Conservation (phyloP, 2,888 invertebrate species). For the Lasioglossum oenotherae region DNA sequence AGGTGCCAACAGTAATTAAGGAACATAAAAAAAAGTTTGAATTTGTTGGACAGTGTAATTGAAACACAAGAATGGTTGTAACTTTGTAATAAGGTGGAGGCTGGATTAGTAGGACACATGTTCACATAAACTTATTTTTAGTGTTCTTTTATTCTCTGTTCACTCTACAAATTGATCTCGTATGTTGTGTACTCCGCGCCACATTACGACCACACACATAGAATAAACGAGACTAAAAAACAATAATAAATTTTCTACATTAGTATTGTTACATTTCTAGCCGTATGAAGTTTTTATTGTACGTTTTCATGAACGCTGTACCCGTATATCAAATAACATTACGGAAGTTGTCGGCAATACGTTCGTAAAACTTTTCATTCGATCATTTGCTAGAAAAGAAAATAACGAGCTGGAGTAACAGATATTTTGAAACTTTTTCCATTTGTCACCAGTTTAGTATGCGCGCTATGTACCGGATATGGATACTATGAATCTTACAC, state of each 20-base stretch:
- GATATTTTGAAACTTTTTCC: constrained; percentile 16
- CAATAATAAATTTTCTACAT: constrained; percentile 10
- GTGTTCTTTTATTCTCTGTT: too few species aligned
- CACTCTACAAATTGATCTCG: too few species aligned
- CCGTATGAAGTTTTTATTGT: neutral
- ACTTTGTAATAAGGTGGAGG: too few species aligned
- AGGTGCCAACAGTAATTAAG: too few species aligned
- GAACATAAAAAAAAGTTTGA: too few species aligned
- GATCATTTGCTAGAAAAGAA: neutral
- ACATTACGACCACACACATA: too few species aligned
- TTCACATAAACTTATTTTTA: too few species aligned
- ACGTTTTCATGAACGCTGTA: neutral
- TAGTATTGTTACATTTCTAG: constrained; percentile 8
- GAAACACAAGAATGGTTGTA: too few species aligned
- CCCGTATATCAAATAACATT: neutral
- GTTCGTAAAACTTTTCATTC: neutral
- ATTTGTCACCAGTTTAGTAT: neutral
- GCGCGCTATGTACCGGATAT: neutral
- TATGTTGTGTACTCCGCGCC: too few species aligned
- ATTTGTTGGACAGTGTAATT: too few species aligned
- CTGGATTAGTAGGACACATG: too few species aligned
- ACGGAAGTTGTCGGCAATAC: neutral
- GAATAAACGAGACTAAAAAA: too few species aligned
- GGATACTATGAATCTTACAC: neutral
- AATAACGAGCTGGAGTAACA: neutral